Base-by-base conservation (phyloP, 2,113 vertebrate species). In the Thunnus maccoyii region DNA sequence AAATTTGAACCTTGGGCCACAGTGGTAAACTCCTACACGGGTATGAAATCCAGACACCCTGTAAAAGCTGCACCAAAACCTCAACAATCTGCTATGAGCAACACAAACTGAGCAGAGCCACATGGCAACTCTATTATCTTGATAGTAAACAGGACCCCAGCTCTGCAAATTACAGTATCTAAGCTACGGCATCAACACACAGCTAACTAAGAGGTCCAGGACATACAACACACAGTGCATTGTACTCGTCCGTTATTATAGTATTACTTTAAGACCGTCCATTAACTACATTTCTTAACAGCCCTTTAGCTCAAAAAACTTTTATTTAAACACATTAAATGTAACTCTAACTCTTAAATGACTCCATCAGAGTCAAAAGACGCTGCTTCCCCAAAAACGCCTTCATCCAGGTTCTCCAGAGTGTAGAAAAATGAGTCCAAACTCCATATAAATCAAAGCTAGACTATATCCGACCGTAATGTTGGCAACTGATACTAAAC, bases 171-270 rank as follows among this genome's bases (percentile, higher is more conserved):
- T 76, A 73, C 52, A n/a, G 89, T 92, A 78, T 86, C 92, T 61
- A 88, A 86, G 92, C 78, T 85, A 92, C 91, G 22, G 55, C 27
- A 57, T 87, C 87, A 92, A 91, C 87, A 91, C 82, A 88, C 78
- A 89, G 61, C 60, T 15, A 74, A 47, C 32, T 52, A 20, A 69
- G 14, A 52, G 58, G 44, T 62, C 68, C 78, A 77, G 62, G 85
- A 77, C 57, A 64, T 63, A 71, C 75, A 81, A 44, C 54, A 79
- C 50, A 47, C 41, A 41, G 1, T 6, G 60, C 56, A 18, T 30
- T 70, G 62, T 56, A 61, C 4, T 51, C 1, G 22, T 58, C 58
- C 50, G 27, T 30, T 30, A 50, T 66, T 56, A 69, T 18, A 67
- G 60, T 58, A 71, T 63, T n/a, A 82, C 32, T 14, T 27, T 77